Evolutionary conservation across 2,113 vertebrate species (phyloP), one percentile per base, ranked within the genome.

Genomic region (Anolis sagrei): DNA sequence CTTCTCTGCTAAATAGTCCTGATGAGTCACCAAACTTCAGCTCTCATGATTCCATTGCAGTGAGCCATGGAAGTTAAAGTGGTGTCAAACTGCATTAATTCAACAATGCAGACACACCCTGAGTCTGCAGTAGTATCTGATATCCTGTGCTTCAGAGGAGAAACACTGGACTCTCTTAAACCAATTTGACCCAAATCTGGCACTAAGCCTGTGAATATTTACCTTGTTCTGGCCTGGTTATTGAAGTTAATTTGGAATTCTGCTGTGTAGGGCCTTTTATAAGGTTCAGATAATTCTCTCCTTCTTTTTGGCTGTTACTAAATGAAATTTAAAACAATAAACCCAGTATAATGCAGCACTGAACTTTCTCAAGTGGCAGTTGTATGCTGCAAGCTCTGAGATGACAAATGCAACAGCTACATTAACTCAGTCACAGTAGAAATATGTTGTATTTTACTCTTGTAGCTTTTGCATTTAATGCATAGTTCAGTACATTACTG

Each of bases 401-500:
- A 25, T 7, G 25, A 27, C 48, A 11, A 25, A 51, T 76, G 66
- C 69, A 79, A n/a, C 16, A 74, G 32, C 29, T 14, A 78, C 29
- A 79, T 87, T 87, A 83, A 79, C 44, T 74, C 44, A n/a, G 68
- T 66, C 58, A 58, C 39, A 66, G 68, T 68, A 84, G 48, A 80
- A 79, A 75, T 61, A 68, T 75, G 61, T 68, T 83, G 69, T 44
- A 48, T 75, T 80, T 76, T 84, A 87, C 83, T 68, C 32, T 74
- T 70, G 64, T 44, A 68, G 34, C 36, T 76, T 48, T 77, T 88
- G 48, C 58, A 76, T 79, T 79, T 74, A 80, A 74, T 80, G 58
- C 76, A 68, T 83, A 84, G 48, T 29, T 88, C 77, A 84, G 73
- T 66, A 75, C 14, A 76, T 80, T 84, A 80, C 86, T 88, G 61